Base-by-base conservation (phyloP, 2,797 vertebrate genomes). In the Sphenodon punctatus region DNA sequence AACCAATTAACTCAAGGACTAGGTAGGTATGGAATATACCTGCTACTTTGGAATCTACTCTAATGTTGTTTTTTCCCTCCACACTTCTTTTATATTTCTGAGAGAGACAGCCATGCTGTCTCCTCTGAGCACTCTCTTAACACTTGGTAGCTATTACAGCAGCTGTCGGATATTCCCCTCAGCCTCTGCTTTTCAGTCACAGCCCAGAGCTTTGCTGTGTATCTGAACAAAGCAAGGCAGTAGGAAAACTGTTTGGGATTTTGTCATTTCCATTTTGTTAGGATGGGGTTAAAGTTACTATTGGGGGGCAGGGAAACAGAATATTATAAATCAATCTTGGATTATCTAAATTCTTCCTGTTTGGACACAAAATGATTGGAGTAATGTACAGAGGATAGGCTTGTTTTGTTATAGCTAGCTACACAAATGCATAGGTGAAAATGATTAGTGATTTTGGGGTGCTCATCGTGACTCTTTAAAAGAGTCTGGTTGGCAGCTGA, bases 261-360 rank as follows among this genome's bases (percentile, higher is more conserved):
- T 83, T 74, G 75, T 10, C 19, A 11, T 58, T 58, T 58, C 32
- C 32, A 58, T 58, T 34, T 36, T 34, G 32, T 36, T 56, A 19
- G 56, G 3, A 30, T 75, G 51, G 66, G 68, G n/a, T 64, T 53
- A 4, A 69, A 76, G 41, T 69, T 83, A 61, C 59, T 5, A 14
- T 22, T 77, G 70, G 78, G 86, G n/a, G n/a, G n/a, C 85, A 74
- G 23, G 30, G 48, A 75, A 80, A 63, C 63, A 39, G 68, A 80
- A 74, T 46, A 22, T 61, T 61, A 74, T 72, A 2, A 72, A 80
- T 67, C 67, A 32, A 25, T 23, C 32, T 58, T 30, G 22, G 22
- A 36, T 58, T 36, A 32, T 58, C 32, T 34, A 22, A 7, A 19
- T 36, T 19, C 58, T 20, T 32, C 20, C 58, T 34, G 34, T 30